Conservation (phyloP, 2,113 vertebrate species). For the Dicrurus megarhynchus region DNA sequence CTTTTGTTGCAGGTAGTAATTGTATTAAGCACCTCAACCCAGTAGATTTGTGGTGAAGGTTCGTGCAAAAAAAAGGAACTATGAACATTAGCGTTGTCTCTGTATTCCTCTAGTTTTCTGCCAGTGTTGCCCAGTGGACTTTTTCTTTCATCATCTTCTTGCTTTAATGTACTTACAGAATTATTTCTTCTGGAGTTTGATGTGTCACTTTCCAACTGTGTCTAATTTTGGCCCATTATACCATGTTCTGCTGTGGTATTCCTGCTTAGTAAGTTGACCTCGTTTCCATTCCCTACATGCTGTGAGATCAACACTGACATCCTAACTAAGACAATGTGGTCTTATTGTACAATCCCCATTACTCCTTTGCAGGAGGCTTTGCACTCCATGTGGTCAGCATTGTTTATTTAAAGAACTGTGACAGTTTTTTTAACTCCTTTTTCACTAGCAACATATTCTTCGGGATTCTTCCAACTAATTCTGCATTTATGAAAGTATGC, state of each 20-base stretch:
- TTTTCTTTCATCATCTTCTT: neutral
- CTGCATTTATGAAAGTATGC: neutral
- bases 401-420: constrained; percentile 16
- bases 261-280: constrained; percentile 18
- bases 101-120: neutral
- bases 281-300: neutral
- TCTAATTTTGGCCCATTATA: constrained; percentile 15
- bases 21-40: neutral
- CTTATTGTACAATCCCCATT: neutral
- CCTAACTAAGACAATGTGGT: neutral
- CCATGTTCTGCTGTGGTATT: neutral
- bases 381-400: neutral
- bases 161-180: neutral
- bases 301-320: neutral
- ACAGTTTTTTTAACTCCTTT: neutral
- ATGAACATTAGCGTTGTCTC: neutral
- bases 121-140: neutral
- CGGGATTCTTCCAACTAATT: neutral
- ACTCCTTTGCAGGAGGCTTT: constrained; percentile 13
- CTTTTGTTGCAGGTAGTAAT: neutral
- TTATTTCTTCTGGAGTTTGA: constrained; percentile 1
- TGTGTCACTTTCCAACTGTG: neutral
- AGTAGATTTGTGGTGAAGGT: neutral
- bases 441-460: neutral
- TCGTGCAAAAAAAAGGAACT: neutral